Base-by-base conservation (phyloP, 2,888 invertebrate species). In the Opisthograptis luteolata region DNA sequence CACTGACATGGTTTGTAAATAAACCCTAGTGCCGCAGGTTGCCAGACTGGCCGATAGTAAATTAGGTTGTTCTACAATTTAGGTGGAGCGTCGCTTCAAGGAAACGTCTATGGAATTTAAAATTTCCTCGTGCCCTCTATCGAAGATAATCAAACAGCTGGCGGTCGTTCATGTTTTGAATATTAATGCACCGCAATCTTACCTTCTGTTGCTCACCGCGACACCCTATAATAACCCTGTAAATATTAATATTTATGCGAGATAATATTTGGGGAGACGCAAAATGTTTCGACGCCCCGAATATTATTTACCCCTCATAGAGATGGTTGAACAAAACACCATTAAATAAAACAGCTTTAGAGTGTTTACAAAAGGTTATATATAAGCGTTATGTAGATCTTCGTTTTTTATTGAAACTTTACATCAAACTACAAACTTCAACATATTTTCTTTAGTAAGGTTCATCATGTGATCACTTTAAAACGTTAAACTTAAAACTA, bases 111-210 rank as follows among this genome's bases (percentile, higher is more conserved):
- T 71, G 68, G 77, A 81, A 80, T 81, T 75, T 79, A 79, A 81
- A 79, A 70, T 78, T 70, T 73, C 68, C 68, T 68, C 66, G 63
- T 61, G 55, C 70, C 70, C 70, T 72, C 66, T 68, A 72, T 73
- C 69, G 76, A 73, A 76, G 76, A 81, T 79, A 81, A 82, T 82
- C 79, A 81, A 79, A 76, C 74, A 80, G 79, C 79, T 74, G 78
- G 69, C 71, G 70, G 66, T 61, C 62, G 60, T 68, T 52, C 73
- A 73, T 73, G 79, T 74, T 77, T 77, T 76, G 83, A 81, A 81
- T 82, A 81, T 76, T 79, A 80, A 81, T 76, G 62, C n/a, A 62
- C 56, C 62, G 68, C 74, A 72, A 78, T 74, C 75, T 70, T 69
- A 61, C 69, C 64, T 70, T 68, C 62, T 66, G 63, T 55, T 59